Base-by-base conservation (phyloP, 2,888 invertebrate species). In the Metalampra italica region DNA sequence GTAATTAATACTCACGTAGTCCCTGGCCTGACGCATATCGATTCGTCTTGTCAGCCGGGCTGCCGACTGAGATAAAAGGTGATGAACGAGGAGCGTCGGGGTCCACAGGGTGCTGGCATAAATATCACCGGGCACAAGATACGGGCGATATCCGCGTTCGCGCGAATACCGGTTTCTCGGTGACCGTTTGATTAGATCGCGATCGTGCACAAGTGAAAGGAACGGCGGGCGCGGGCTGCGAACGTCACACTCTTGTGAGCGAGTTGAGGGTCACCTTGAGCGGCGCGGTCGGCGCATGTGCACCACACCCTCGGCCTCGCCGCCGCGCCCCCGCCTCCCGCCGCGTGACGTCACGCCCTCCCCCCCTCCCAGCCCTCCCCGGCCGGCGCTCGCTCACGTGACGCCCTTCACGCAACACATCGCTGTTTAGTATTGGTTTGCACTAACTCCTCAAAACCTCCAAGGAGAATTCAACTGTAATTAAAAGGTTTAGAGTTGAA, bases 11-110 rank as follows among this genome's bases (percentile, higher is more conserved):
- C 89, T 89, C 68, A 89, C 89, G 61, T 83, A 71, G 73, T 89
- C 88, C 78, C 87, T 70, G 57, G 87, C 80, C 76, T 85, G 88
- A 74, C 89, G 88, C 89, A 89, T 89, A 87, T 89, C 85, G 89
- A 86, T 86, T 83, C 66, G 81, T 79, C 82, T 82, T 81, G 84
- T 83, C 86, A 85, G 85, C 75, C 83, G 75, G 66, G 72, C 67
- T 66, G 72, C 67, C 42, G 86, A 84, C 81, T 78, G 83, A 69
- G 88, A 88, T 73, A 88, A 75, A 55, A 88, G 78, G 74, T 89
- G 88, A 82, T 89, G 85, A 73, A 87, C 78, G 83, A 89, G 79
- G 61, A 88, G 76, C 82, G 87, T 86, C 70, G 88, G 79, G 49
- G 88, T 81, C 87, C 88, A 89, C 89, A 89, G 88, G 74, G 58